Conservation (phyloP, 2,113 vertebrate genomes). For the Ameiurus melas region DNA sequence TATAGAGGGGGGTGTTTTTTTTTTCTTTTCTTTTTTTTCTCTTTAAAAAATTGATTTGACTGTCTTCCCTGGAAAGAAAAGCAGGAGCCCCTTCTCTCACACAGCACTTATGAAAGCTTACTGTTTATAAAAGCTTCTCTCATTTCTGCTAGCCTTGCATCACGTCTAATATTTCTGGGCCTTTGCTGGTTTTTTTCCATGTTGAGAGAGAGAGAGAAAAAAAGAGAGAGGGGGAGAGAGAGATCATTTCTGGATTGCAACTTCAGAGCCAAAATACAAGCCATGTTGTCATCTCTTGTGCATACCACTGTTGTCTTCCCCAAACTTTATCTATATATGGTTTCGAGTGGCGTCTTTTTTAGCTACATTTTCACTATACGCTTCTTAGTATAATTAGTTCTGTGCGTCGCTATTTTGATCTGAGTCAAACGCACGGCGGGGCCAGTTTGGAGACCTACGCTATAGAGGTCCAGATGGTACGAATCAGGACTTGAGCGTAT, state of each 20-base stretch:
- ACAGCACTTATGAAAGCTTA: conserved; percentile 58
- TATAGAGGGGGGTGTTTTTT: conserved; percentile 37
- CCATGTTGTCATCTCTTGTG: conserved; percentile 14
- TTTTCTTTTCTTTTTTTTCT: no score
- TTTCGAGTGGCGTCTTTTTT: background rate
- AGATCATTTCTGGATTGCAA: conserved; percentile 21
- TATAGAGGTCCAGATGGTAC: conserved; percentile 55
- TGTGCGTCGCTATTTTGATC: conserved; percentile 11
- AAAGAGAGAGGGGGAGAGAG: background rate
- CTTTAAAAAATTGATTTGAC: conserved; percentile 40
- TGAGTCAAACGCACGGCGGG: conserved; percentile 20
- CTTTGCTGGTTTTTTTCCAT: conserved; percentile 15
- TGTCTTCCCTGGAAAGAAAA: conserved; percentile 54
- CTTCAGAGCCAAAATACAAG: conserved; percentile 18
- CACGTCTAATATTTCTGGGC: conserved; percentile 24
- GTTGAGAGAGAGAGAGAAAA: background rate
- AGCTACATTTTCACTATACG: background rate
- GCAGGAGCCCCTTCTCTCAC: conserved; percentile 62
- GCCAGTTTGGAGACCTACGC: conserved; percentile 36
- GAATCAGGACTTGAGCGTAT: conserved; percentile 45
- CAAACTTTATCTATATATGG: conserved; percentile 24
- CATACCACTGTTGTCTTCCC: conserved; percentile 11
- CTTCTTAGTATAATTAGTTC: conserved; percentile 15
- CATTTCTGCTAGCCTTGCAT: conserved; percentile 26
- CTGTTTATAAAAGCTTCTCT: conserved; percentile 58